A percentile compares a stretch with the other conserved stretches of the same genome.
These are phyloP conservation scores for Sorex araneus DNA, from an alignment of 2,113 vertebrate species.

Conservation along the genomic window DNA sequence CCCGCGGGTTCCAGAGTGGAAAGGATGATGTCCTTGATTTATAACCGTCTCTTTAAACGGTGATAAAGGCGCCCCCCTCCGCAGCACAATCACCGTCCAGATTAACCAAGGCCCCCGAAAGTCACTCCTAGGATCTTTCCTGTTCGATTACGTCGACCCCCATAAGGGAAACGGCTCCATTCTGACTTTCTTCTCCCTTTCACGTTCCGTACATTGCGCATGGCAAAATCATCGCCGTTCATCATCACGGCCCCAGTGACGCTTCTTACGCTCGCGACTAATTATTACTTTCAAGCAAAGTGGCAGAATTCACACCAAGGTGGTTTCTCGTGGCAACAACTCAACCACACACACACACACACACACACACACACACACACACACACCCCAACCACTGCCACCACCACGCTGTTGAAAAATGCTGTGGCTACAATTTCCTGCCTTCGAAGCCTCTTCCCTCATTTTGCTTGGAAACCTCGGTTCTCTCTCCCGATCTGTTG, in stretches of 20 bases:
- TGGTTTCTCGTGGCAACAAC: slow-evolving; percentile 5
- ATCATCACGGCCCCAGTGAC: not conserved
- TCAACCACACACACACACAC: not conserved
- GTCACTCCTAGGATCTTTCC: not conserved
- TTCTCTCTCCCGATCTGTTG: slow-evolving; percentile 52
- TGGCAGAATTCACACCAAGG: not conserved
- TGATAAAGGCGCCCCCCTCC: not conserved
- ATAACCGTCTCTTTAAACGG: not conserved
- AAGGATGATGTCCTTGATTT: not conserved
- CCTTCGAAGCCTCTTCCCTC: slow-evolving; percentile 48
- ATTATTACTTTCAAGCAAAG: slow-evolving; percentile 43
- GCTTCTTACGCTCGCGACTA: not conserved
- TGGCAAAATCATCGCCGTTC: not conserved
- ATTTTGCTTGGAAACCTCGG: slow-evolving; percentile 51
- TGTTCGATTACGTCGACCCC: not conserved
- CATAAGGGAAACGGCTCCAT: not conserved
- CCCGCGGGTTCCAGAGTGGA: not conserved
- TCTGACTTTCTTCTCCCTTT: not conserved
- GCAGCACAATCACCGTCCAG: not conserved
- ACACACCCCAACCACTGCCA: too few relatives aligned
- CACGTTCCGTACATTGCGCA: not conserved
- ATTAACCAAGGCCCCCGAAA: not conserved
- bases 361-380: accelerated
- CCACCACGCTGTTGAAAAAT: not conserved
- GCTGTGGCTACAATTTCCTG: slow-evolving; percentile 14